Percentiles rank a stretch among this genome's conserved stretches.
These are phyloP conservation scores for Sicus ferrugineus DNA, from an alignment of 2,888 invertebrate species.

Conservation along the genomic window DNA sequence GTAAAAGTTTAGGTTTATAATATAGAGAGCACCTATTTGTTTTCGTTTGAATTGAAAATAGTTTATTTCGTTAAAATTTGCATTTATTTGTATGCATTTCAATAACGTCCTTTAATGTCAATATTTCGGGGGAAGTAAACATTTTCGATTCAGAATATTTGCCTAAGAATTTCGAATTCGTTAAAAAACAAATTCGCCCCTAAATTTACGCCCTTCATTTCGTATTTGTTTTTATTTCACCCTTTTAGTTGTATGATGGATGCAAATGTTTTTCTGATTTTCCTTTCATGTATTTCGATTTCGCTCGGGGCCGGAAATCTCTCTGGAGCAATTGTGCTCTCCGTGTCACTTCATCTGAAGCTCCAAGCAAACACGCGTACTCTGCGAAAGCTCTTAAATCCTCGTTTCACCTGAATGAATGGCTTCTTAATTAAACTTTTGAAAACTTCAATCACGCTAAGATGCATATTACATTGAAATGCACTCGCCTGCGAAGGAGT, in stretches of 20 bases:
- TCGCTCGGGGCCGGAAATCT: background rate
- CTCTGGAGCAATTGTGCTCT: background rate
- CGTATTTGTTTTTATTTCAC: background rate
- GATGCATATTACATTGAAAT: no score
- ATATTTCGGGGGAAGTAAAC: no score
- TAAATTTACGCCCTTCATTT: background rate
- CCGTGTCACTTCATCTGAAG: background rate
- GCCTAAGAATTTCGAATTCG: no score
- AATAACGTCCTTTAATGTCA: no score
- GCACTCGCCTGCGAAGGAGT: no score
- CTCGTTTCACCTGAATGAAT: background rate
- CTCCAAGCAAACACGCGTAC: conserved; percentile 12
- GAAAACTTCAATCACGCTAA: background rate
- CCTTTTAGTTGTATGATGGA: background rate
- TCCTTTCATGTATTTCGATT: conserved; percentile 8
- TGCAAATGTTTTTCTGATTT: conserved; percentile 5
- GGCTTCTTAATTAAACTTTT: conserved; percentile 14
- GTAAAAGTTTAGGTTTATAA: no score
- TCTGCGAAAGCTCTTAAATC: background rate
- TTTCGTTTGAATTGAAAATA: no score
- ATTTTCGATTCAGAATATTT: no score
- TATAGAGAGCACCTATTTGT: no score
- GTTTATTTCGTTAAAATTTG: no score
- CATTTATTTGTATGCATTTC: background rate
- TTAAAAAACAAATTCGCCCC: background rate